Percentiles rank a stretch among this genome's conserved stretches.
These are phyloP conservation scores for Pachliopta kotzebuea DNA, from an alignment of 2,888 invertebrate genomes.

Conservation along the genomic window DNA sequence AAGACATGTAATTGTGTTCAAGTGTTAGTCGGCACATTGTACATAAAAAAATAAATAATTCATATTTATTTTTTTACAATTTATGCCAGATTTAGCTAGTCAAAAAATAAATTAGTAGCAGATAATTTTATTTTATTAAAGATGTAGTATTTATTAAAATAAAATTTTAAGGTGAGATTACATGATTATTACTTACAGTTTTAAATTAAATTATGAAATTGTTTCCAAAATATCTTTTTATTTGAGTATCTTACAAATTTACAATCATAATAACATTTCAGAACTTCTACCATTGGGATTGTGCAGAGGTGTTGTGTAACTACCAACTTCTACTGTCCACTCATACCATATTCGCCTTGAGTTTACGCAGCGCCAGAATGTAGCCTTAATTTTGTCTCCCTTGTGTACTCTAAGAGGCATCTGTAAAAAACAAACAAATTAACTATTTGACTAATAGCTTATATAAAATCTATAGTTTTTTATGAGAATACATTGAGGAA, in stretches of 20 bases:
- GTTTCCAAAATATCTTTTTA: constrained; percentile 1
- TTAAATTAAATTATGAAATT: not conserved
- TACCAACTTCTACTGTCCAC: constrained; percentile 84
- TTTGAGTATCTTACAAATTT: not conserved
- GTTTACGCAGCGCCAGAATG: constrained; percentile 93
- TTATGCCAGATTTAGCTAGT: too few species aligned
- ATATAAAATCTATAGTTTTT: too few species aligned
- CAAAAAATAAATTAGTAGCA: too few species aligned
- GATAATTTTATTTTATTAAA: too few species aligned
- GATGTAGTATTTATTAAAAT: too few species aligned
- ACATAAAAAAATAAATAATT: too few species aligned
- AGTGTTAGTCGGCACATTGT: too few species aligned
- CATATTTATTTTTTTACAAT: too few species aligned
- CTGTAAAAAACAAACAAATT: constrained; percentile 58
- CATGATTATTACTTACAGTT: not conserved
- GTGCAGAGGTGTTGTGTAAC: constrained; percentile 55
- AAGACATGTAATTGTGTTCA: too few species aligned
- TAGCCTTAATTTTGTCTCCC: constrained; percentile 86
- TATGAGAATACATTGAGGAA: too few species aligned
- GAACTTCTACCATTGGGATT: constrained; percentile 67
- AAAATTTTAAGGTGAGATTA: too few species aligned
- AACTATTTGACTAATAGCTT: not conserved
- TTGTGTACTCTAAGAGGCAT: constrained; percentile 86
- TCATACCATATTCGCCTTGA: constrained; percentile 97
- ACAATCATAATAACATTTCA: constrained; percentile 69